A percentile compares a stretch with the other conserved stretches of the same genome.
These are phyloP conservation scores for Drosophila nannoptera DNA, from an alignment of 1,140 invertebrate genomes.

Conservation along the genomic window DNA sequence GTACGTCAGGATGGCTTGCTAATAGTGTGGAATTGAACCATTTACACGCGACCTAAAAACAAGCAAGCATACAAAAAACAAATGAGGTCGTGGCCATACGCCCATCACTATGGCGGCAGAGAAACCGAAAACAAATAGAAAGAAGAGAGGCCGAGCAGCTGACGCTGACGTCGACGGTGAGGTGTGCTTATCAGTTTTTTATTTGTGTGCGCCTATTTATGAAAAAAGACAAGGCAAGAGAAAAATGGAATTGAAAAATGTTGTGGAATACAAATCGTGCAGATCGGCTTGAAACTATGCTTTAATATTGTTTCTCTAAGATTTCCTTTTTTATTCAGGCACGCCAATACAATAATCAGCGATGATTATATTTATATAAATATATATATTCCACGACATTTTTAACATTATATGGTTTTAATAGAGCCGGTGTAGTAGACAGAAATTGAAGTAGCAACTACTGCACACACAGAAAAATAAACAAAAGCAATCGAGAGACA, in stretches of 20 bases:
- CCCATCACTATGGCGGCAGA: slow-evolving; percentile 25
- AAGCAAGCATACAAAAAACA: slow-evolving; percentile 47
- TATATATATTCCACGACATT: no score
- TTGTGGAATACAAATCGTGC: no score
- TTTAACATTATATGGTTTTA: no score
- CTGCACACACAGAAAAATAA: no score
- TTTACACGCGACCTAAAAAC: slow-evolving; percentile 74
- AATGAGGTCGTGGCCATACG: slow-evolving; percentile 65
- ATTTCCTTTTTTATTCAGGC: no score
- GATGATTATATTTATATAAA: no score
- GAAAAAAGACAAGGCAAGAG: background rate
- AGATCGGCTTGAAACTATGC: background rate
- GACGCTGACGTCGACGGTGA: slow-evolving; percentile 19
- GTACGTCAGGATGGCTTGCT: background rate
- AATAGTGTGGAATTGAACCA: slow-evolving; percentile 5
- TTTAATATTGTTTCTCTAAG: background rate
- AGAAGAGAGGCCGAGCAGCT: slow-evolving; percentile 11
- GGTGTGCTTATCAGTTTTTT: slow-evolving; percentile 52
- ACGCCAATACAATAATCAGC: no score
- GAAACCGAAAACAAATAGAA: background rate
- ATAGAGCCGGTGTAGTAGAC: no score
- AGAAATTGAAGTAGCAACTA: no score
- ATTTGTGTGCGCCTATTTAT: background rate
- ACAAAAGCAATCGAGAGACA: no score
- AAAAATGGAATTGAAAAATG: no score